phyloP scores from a whole-genome alignment of 2,888 invertebrate genomes.

The Drosophila mimetica region DNA sequence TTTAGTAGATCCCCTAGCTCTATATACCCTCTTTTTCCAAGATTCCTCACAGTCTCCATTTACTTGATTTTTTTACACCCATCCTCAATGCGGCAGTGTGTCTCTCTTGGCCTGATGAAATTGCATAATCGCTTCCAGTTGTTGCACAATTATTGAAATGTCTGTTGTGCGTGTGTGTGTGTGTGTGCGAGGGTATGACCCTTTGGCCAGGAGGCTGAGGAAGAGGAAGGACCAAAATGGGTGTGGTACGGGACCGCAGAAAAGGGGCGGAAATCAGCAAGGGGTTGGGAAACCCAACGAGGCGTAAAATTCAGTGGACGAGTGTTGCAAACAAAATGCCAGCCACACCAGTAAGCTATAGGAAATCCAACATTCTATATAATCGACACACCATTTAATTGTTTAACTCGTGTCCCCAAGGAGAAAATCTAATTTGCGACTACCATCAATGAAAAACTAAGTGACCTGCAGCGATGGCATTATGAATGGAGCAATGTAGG shows the following conservation, averaged over 20 bases:
- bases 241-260: neutral
- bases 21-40: neutral
- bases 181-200: constrained; percentile 32
- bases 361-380: constrained; percentile 68
- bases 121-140: constrained; percentile 80
- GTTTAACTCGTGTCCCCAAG: constrained; percentile 45
- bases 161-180: constrained; percentile 21
- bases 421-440: constrained; percentile 48
- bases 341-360: constrained; percentile 1
- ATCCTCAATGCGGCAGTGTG: constrained; percentile 61
- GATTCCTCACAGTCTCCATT: neutral
- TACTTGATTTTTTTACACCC: constrained; percentile 58
- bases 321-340: constrained; percentile 63
- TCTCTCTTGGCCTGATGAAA: constrained; percentile 76
- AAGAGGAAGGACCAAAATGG: neutral
- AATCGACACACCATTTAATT: constrained; percentile 66
- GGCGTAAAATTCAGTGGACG: constrained; percentile 75
- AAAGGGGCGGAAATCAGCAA: constrained; percentile 1
- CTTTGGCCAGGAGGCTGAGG: constrained; percentile 10
- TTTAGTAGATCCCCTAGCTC: neutral
- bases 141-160: constrained; percentile 80
- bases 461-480: constrained; percentile 23
- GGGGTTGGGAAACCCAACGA: constrained; percentile 55
- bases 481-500: neutral
- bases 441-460: constrained; percentile 47